Conservation (phyloP, 2,797 vertebrate genomes). For the Eupleurogrammus muticus region DNA sequence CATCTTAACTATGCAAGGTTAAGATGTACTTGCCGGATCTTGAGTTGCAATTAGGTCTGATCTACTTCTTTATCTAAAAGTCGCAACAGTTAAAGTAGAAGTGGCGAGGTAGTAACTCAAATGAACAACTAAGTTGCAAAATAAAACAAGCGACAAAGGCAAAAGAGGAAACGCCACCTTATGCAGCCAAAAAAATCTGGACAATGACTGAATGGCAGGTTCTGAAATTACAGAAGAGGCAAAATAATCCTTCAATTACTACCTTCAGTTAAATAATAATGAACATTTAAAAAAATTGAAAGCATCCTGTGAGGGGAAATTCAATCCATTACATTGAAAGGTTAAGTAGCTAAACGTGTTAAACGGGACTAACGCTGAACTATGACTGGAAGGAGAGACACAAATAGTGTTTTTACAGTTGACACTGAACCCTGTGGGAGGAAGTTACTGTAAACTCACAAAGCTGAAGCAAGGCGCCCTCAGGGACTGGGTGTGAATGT, state of each 20-base stretch:
- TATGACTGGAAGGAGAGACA: slow-evolving; percentile 8
- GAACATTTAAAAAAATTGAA: not conserved
- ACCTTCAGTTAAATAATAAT: not conserved
- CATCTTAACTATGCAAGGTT: not conserved
- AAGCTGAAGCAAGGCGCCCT: not conserved
- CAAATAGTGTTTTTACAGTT: slow-evolving; percentile 6
- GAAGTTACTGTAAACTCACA: not conserved
- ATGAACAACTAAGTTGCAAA: not conserved
- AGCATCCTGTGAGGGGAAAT: not conserved
- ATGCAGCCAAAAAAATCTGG: not conserved
- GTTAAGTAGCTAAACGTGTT: slow-evolving; percentile 17
- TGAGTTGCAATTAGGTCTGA: not conserved
- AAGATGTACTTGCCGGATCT: not conserved
- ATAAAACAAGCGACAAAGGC: not conserved
- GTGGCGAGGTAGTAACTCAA: not conserved
- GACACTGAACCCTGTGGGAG: not conserved
- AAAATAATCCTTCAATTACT: too few species aligned
- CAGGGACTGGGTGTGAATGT: not conserved
- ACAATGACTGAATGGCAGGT: not conserved
- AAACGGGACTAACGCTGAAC: slow-evolving; percentile 24
- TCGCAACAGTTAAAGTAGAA: too few species aligned
- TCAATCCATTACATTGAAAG: slow-evolving; percentile 14
- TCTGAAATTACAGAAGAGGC: not conserved
- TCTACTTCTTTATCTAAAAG: not conserved
- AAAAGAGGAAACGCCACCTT: not conserved